A percentile compares a stretch with the other conserved stretches of the same genome.
Evolutionary conservation across 2,113 vertebrate genomes (phyloP).

Genomic region (Patagioenas fasciata): DNA sequence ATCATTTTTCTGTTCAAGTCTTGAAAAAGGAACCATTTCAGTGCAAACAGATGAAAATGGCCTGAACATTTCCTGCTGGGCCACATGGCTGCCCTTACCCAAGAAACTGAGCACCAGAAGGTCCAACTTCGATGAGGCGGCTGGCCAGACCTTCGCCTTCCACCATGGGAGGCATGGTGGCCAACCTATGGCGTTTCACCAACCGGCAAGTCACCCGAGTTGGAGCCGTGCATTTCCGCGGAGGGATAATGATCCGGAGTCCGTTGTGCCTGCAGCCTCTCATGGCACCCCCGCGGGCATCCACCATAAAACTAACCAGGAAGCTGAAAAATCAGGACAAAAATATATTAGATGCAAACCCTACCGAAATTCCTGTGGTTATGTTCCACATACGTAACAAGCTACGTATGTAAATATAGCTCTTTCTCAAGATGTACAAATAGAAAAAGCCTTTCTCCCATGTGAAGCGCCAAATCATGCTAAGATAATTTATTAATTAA

Average conservation of each 20-base stretch:
- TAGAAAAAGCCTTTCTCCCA: slow-evolving; percentile 28
- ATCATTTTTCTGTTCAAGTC: not conserved
- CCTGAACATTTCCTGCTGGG: not conserved
- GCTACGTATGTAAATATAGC: not conserved
- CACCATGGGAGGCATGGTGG: slow-evolving; percentile 96
- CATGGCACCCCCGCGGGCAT: slow-evolving; percentile 96
- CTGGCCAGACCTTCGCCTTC: slow-evolving; percentile 95
- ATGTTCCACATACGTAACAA: not conserved
- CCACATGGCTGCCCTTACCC: slow-evolving; percentile 84
- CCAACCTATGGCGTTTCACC: slow-evolving; percentile 94
- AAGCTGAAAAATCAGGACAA: slow-evolving; percentile 80
- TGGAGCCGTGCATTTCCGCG: slow-evolving; percentile 93
- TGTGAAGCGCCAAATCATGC: not conserved
- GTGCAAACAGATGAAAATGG: not conserved
- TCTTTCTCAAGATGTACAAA: not conserved
- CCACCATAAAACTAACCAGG: slow-evolving; percentile 99
- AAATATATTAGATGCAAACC: not conserved
- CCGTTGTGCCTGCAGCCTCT: slow-evolving; percentile 94
- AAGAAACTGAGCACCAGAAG: slow-evolving; percentile 96
- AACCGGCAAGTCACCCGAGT: slow-evolving; percentile 94
- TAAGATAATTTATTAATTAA: not conserved
- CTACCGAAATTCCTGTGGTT: accelerated
- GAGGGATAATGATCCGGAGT: slow-evolving; percentile 93
- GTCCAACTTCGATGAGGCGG: slow-evolving; percentile 94
- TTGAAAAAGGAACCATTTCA: not conserved